A percentile compares a stretch with the other conserved stretches of the same genome.
phyloP scores from a whole-genome alignment of 2,113 vertebrate species.

The Microcebus ravelobensis region DNA sequence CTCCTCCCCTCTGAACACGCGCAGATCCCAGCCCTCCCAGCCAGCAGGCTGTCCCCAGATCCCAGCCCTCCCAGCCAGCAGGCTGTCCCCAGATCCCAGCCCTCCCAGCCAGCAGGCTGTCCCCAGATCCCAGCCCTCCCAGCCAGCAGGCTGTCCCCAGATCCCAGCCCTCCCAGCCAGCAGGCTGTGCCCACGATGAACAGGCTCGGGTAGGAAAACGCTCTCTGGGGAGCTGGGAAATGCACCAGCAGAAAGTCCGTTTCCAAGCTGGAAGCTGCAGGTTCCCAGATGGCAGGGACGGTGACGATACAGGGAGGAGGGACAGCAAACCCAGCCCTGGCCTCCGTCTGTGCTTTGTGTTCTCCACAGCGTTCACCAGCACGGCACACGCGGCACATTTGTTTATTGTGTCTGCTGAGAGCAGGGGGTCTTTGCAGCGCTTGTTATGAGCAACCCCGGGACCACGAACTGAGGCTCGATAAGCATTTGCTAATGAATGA shows the following conservation, averaged over 20 bases:
- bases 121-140: neutral
- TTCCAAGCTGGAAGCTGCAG: neutral
- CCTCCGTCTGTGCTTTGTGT: neutral
- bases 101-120: too few relatives aligned
- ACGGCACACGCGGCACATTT: neutral
- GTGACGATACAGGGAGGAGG: neutral
- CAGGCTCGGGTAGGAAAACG: neutral
- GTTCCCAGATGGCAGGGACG: neutral
- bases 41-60: too few relatives aligned
- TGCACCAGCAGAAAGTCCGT: neutral
- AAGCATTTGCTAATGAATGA: too few relatives aligned
- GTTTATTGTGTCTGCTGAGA: neutral
- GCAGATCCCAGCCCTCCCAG: too few relatives aligned
- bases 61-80: too few relatives aligned
- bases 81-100: neutral
- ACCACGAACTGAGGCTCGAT: fast-evolving
- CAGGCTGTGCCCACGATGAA: too few relatives aligned
- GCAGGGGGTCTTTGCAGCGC: neutral
- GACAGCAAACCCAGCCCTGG: too few relatives aligned
- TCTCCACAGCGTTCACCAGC: neutral
- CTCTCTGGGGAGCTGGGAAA: neutral
- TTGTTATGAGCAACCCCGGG: fast-evolving
- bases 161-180: neutral
- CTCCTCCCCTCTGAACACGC: too few relatives aligned
- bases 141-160: too few relatives aligned